Conservation (phyloP, 2,797 vertebrate species). For the Hozukius guyotensis region DNA sequence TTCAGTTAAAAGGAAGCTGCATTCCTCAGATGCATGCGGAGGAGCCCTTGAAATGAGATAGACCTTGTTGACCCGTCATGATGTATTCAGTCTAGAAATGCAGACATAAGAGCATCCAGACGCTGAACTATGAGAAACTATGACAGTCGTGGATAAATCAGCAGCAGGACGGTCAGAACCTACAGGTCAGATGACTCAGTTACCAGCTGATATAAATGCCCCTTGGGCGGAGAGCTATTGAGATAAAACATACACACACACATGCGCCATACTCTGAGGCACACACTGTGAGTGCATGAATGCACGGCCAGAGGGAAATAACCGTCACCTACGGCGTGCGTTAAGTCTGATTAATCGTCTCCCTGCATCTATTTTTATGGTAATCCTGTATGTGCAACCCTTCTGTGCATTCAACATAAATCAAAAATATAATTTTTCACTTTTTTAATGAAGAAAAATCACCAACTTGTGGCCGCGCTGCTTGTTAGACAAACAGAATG, state of each 20-base stretch:
- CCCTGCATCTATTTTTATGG: slow-evolving; percentile 34
- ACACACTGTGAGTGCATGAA: background rate
- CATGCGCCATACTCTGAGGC: background rate
- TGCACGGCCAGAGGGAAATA: slow-evolving; percentile 32
- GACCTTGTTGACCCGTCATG: background rate
- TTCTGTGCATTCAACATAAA: slow-evolving; percentile 51
- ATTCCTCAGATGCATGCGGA: background rate
- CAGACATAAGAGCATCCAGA: background rate
- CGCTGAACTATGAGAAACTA: background rate
- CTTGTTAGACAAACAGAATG: slow-evolving; percentile 68
- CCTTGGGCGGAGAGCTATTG: background rate
- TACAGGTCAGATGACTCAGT: slow-evolving; percentile 39
- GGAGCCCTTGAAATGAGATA: background rate
- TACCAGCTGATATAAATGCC: slow-evolving; percentile 23
- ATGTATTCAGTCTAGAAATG: background rate
- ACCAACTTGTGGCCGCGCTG: slow-evolving; percentile 52
- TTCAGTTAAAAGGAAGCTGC: background rate
- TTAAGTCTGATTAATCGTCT: slow-evolving; percentile 46
- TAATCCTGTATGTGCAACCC: slow-evolving; percentile 34
- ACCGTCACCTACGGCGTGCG: slow-evolving; percentile 38
- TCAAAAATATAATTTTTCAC: slow-evolving; percentile 42
- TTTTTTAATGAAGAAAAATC: slow-evolving; percentile 74
- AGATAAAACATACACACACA: slow-evolving; percentile 10
- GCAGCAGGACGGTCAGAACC: background rate
- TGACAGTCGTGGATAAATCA: background rate